A percentile compares a stretch with the other conserved stretches of the same genome.
These are phyloP conservation scores for Darevskia mixta DNA, from an alignment of 2,797 vertebrate genomes.

Conservation along the genomic window DNA sequence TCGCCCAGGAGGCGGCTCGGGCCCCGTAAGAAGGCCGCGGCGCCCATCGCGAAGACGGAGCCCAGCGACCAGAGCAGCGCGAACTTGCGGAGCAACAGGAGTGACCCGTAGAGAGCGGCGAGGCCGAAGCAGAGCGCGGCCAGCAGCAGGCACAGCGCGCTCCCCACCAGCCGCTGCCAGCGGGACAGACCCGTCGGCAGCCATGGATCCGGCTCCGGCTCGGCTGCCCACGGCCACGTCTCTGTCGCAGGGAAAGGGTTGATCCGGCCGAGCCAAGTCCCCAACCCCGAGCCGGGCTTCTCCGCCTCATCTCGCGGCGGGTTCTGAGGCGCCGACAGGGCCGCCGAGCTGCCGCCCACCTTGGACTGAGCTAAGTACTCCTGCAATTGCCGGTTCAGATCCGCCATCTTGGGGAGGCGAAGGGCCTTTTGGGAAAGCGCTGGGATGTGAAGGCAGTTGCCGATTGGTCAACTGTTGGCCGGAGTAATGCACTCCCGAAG, in stretches of 20 bases:
- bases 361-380: too few species aligned
- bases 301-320: too few species aligned
- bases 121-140: slow-evolving; percentile 88
- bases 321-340: too few species aligned
- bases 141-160: slow-evolving; percentile 78
- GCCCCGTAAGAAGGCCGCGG: slow-evolving; percentile 81
- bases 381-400: too few species aligned
- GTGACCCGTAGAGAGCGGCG: slow-evolving; percentile 86
- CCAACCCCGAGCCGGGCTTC: too few species aligned
- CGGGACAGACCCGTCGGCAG: slow-evolving; percentile 82
- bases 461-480: not conserved
- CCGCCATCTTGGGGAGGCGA: too few species aligned
- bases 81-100: slow-evolving; percentile 92
- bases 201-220: slow-evolving; percentile 81
- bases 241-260: slow-evolving; percentile 65
- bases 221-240: slow-evolving; percentile 79
- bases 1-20: slow-evolving; percentile 81
- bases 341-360: too few species aligned
- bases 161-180: slow-evolving; percentile 84
- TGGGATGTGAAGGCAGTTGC: not conserved
- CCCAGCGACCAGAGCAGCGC: slow-evolving; percentile 93
- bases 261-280: too few species aligned
- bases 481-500: not conserved
- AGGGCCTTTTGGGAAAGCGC: too few species aligned
- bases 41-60: slow-evolving; percentile 84